phyloP scores from a whole-genome alignment of 1,140 invertebrate species.

The honey bee (Apis mellifera) region DNA sequence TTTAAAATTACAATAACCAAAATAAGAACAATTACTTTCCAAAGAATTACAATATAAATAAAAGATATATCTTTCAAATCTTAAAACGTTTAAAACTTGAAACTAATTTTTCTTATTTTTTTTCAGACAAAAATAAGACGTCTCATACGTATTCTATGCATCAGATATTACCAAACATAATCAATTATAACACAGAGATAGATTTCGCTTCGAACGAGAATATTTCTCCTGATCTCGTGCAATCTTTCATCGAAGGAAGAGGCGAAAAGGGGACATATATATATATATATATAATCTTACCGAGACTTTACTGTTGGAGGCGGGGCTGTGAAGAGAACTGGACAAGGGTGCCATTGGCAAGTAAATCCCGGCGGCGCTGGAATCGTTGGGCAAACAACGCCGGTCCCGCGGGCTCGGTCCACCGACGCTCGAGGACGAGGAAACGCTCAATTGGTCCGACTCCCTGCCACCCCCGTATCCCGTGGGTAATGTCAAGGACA shows the following conservation, averaged over 20 bases:
- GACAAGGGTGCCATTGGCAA: slow-evolving; percentile 82
- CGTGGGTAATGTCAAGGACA: slow-evolving; percentile 78
- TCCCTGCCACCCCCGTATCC: slow-evolving; percentile 77
- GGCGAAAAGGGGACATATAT: slow-evolving; percentile 4
- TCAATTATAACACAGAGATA: not conserved
- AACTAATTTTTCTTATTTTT: no score
- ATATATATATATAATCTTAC: no score
- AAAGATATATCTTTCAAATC: not conserved
- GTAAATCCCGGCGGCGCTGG: slow-evolving; percentile 79
- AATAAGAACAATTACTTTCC: no score
- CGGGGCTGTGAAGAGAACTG: slow-evolving; percentile 77
- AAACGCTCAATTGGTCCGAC: slow-evolving; percentile 82
- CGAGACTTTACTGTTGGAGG: slow-evolving; percentile 81
- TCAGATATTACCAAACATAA: no score
- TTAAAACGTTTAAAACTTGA: no score
- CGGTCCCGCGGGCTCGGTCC: slow-evolving; percentile 80
- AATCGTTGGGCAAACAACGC: slow-evolving; percentile 77
- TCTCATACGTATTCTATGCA: no score
- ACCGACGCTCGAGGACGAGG: slow-evolving; percentile 81
- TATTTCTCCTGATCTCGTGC: not conserved
- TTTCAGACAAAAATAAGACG: no score
- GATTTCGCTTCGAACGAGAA: slow-evolving; percentile 5
- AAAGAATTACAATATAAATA: not conserved
- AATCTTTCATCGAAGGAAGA: not conserved
- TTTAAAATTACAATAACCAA: no score